Conservation (phyloP, 2,113 vertebrate species). For the Sceloporus tristichus region DNA sequence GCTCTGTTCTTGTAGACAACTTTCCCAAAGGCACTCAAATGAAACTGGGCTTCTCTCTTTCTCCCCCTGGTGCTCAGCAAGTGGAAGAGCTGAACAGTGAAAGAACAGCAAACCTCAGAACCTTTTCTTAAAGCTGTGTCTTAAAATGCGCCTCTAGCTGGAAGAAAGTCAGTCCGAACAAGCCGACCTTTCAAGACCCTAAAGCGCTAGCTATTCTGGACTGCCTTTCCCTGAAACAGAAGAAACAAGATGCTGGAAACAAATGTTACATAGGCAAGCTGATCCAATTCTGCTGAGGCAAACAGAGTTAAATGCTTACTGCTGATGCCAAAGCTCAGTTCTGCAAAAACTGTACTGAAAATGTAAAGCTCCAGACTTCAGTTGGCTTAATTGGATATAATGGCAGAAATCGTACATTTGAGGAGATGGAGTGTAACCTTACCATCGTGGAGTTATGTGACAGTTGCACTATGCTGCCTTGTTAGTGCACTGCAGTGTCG, state of each 20-base stretch:
- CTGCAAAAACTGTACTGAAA: too few relatives aligned
- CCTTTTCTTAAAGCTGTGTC: neutral
- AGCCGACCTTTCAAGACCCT: neutral
- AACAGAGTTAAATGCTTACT: neutral
- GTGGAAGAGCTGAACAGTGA: conserved; percentile 9
- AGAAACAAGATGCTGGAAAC: neutral
- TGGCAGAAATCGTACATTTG: too few relatives aligned
- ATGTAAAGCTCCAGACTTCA: too few relatives aligned
- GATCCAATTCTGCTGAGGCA: neutral
- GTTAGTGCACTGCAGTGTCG: too few relatives aligned
- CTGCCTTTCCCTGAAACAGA: neutral
- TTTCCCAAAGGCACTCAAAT: neutral
- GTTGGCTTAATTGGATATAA: too few relatives aligned
- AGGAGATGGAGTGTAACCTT: too few relatives aligned
- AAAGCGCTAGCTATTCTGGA: neutral
- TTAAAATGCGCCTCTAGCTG: neutral
- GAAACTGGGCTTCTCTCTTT: conserved; percentile 57
- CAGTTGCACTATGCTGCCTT: too few relatives aligned
- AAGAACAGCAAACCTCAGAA: neutral
- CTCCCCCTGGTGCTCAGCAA: conserved; percentile 77
- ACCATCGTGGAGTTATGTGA: too few relatives aligned
- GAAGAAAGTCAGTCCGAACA: neutral
- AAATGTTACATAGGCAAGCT: neutral
- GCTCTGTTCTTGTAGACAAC: neutral
- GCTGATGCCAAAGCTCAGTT: too few relatives aligned